Evolutionary conservation across 2,888 invertebrate genomes (phyloP).

Genomic region (Drosophila mettleri): DNA sequence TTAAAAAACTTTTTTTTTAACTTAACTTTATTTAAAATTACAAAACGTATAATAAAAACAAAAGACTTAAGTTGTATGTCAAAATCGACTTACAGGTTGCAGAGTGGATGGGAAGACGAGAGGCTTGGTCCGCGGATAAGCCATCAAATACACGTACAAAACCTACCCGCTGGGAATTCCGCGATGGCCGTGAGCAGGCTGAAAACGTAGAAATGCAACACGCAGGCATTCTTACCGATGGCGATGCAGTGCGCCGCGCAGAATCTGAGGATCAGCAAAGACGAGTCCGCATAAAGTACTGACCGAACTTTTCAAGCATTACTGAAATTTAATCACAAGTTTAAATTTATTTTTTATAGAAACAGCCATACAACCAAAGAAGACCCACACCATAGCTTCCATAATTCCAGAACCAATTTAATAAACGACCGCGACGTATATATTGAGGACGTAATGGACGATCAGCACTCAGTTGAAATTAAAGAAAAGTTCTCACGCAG

Average conservation of each 20-base stretch:
- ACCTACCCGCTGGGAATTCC: constrained; percentile 90
- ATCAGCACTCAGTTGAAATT: constrained; percentile 67
- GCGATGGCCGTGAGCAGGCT: constrained; percentile 87
- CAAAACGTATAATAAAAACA: too few species aligned
- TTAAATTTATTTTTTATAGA: constrained; percentile 57
- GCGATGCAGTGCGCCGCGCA: constrained; percentile 68
- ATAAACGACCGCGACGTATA: constrained; percentile 84
- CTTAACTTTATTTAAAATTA: too few species aligned
- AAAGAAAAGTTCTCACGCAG: constrained; percentile 69
- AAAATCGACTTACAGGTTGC: constrained; percentile 84
- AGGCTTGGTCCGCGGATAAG: constrained; percentile 94
- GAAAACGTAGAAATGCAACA: constrained; percentile 85
- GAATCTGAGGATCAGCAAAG: constrained; percentile 83
- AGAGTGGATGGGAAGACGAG: constrained; percentile 91
- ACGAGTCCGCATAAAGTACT: constrained; percentile 83
- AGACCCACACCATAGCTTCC: constrained; percentile 83
- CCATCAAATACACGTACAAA: constrained; percentile 88
- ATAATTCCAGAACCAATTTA: constrained; percentile 85
- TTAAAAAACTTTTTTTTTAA: not conserved
- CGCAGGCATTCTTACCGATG: constrained; percentile 55
- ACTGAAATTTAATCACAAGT: not conserved
- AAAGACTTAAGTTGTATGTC: not conserved
- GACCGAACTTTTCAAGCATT: not conserved
- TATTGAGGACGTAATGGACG: constrained; percentile 83
- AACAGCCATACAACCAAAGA: constrained; percentile 84